Evolutionary conservation across 2,113 vertebrate species (phyloP).

Genomic region (Pangasianodon gigas): DNA sequence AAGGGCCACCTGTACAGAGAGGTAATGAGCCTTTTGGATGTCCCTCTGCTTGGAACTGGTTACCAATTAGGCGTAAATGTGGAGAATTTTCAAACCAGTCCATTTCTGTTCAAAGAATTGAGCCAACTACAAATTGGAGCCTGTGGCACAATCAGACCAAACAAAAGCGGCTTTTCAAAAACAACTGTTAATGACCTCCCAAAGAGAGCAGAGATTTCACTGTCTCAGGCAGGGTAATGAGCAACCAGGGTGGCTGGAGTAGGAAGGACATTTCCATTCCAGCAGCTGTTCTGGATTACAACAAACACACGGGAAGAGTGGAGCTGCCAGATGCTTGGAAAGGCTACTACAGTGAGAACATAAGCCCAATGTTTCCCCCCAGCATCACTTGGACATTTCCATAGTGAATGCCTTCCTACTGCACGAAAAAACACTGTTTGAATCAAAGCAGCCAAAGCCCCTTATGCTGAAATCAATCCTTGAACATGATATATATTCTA

Average conservation of each 20-base stretch:
- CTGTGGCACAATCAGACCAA: conserved; percentile 3
- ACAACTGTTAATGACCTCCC: conserved; percentile 9
- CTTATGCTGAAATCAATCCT: not conserved
- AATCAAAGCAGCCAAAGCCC: not conserved
- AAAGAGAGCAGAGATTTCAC: not conserved
- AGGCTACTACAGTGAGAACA: not conserved
- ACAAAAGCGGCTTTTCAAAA: not conserved
- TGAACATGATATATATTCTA: not conserved
- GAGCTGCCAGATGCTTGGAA: not conserved
- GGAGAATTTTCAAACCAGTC: not conserved
- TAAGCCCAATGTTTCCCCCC: not conserved
- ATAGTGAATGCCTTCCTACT: not conserved
- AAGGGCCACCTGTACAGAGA: not conserved
- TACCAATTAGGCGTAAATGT: conserved; percentile 10
- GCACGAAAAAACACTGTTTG: not conserved
- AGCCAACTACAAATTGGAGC: conserved; percentile 22
- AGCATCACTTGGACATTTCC: not conserved
- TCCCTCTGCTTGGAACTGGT: not conserved
- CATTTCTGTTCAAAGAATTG: not conserved
- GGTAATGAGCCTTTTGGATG: not conserved
- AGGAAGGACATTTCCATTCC: conserved; percentile 1
- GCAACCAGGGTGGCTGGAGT: not conserved
- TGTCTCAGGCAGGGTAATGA: not conserved
- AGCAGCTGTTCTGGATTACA: conserved; percentile 13
- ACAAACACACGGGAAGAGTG: conserved; percentile 17